phyloP scores from a whole-genome alignment of 2,797 vertebrate genomes.

The Salmo trutta region DNA sequence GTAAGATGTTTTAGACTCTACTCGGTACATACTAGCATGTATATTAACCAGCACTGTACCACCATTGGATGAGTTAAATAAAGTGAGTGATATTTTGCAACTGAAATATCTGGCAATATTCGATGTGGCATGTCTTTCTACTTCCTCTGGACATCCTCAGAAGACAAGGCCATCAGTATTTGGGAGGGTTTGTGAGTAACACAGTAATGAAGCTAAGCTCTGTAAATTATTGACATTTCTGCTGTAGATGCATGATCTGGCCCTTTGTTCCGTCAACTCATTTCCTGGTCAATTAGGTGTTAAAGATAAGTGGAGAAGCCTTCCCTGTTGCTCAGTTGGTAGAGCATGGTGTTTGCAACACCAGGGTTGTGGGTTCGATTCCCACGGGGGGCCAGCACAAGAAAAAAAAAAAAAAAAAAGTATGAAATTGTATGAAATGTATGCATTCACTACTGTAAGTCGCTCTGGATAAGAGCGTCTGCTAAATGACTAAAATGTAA shows the following conservation, averaged over 20 bases:
- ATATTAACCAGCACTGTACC: not conserved
- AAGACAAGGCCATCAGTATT: constrained; percentile 29
- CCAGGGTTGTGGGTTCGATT: too few species aligned
- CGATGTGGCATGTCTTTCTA: not conserved
- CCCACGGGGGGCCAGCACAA: too few species aligned
- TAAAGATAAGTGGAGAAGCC: constrained; percentile 31
- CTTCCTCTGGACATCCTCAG: not conserved
- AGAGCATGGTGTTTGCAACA: too few species aligned
- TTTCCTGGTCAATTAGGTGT: constrained; percentile 56
- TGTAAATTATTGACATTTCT: constrained; percentile 13
- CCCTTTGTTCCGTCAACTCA: constrained; percentile 43
- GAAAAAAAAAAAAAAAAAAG: too few species aligned
- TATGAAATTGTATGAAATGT: too few species aligned
- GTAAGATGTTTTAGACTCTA: not conserved
- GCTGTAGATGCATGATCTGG: constrained; percentile 16
- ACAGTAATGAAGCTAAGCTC: constrained; percentile 36
- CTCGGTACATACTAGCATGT: not conserved
- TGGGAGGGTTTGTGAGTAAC: not conserved
- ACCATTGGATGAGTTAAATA: not conserved
- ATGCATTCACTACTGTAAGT: too few species aligned
- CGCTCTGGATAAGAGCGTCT: too few species aligned
- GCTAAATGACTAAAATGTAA: too few species aligned
- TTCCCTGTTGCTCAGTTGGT: too few species aligned
- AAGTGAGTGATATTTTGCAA: not conserved
- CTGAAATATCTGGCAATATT: not conserved